phyloP scores from a whole-genome alignment of 2,113 vertebrate genomes.

The Phocoena sinus region DNA sequence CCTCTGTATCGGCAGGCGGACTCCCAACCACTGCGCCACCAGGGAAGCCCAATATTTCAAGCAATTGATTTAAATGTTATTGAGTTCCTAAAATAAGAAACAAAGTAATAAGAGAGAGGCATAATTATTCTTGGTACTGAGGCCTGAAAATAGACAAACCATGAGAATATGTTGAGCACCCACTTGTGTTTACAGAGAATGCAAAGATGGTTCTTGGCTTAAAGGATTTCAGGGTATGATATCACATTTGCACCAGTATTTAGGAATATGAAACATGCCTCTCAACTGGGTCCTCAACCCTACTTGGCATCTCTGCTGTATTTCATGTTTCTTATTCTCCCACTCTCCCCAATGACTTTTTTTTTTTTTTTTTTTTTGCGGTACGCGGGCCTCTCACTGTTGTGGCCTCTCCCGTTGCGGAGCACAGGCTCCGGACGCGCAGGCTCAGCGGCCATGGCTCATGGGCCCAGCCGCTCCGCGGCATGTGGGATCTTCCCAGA shows the following conservation, averaged over 20 bases:
- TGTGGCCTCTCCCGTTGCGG: too few relatives aligned
- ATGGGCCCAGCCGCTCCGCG: too few relatives aligned
- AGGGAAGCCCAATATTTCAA: background rate
- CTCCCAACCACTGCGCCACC: too few relatives aligned
- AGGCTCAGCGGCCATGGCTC: too few relatives aligned
- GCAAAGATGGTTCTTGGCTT: background rate
- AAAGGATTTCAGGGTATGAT: background rate
- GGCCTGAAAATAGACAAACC: background rate
- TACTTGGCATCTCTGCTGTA: too few relatives aligned
- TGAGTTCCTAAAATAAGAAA: background rate
- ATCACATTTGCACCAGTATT: background rate
- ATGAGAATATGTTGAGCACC: background rate
- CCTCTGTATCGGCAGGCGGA: too few relatives aligned
- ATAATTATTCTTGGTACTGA: background rate
- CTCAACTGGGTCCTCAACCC: background rate
- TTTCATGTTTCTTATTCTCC: background rate
- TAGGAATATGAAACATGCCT: background rate
- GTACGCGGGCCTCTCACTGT: too few relatives aligned
- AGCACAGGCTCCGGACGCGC: too few relatives aligned
- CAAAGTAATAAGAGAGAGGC: background rate
- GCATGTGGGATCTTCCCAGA: too few relatives aligned
- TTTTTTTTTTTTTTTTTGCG: too few relatives aligned
- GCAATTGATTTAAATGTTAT: background rate
- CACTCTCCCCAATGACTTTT: background rate
- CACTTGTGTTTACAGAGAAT: background rate